A percentile compares a stretch with the other conserved stretches of the same genome.
phyloP scores from a whole-genome alignment of 2,113 vertebrate genomes.

The Sylvia atricapilla region DNA sequence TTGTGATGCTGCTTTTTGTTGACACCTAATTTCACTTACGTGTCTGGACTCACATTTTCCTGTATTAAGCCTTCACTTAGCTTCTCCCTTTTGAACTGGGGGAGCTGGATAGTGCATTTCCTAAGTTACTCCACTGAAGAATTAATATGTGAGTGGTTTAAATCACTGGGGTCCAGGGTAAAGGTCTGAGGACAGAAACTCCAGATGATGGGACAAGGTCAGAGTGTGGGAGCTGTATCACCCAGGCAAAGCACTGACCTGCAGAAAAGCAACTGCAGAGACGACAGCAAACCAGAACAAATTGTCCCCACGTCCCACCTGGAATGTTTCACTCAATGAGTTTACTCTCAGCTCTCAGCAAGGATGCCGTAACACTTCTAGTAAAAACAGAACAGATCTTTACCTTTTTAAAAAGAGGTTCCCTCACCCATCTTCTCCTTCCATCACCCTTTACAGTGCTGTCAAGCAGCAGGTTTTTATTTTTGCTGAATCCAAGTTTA shows the following conservation, averaged over 20 bases:
- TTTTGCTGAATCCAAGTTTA: not conserved
- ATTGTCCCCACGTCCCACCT: not conserved
- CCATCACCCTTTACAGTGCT: not conserved
- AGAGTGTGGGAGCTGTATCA: not conserved
- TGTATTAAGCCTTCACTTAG: not conserved
- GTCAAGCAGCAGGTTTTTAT: constrained; percentile 14
- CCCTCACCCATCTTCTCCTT: not conserved
- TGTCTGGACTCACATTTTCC: not conserved
- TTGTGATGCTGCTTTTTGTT: not conserved
- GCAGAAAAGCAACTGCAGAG: not conserved
- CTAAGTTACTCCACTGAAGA: not conserved
- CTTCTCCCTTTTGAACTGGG: not conserved
- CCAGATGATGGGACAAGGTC: not conserved
- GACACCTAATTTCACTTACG: not conserved
- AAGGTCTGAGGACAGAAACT: not conserved
- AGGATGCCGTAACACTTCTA: not conserved
- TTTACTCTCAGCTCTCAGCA: not conserved
- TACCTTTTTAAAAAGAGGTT: not conserved
- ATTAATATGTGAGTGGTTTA: not conserved
- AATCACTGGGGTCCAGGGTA: not conserved
- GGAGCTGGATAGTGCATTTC: not conserved
- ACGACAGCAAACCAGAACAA: not conserved
- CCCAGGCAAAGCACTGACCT: not conserved
- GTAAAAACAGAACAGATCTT: not conserved
- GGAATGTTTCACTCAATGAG: not conserved